Conservation (phyloP, 2,888 invertebrate species). For the Pristionchus maxplancki region DNA sequence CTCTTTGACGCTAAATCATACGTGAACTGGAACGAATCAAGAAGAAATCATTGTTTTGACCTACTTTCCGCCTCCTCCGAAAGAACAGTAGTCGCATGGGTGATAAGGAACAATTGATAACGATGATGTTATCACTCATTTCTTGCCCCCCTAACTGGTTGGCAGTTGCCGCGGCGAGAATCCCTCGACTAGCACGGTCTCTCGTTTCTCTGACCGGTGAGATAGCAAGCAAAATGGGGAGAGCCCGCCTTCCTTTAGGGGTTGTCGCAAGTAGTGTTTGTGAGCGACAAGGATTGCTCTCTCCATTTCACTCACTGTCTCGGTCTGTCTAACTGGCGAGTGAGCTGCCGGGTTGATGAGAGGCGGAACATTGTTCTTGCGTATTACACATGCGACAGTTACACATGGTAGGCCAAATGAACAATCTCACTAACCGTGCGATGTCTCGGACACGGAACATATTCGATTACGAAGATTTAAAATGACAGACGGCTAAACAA, state of each 20-base stretch:
- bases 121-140: conserved; percentile 6
- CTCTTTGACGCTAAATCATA: too few relatives aligned
- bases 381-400: neutral
- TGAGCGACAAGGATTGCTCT: neutral
- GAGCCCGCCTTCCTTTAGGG: neutral
- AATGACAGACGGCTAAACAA: too few relatives aligned
- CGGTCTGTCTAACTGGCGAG: neutral
- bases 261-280: neutral
- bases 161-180: too few relatives aligned
- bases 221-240: too few relatives aligned
- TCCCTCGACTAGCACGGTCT: too few relatives aligned
- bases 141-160: conserved; percentile 6
- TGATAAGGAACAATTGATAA: neutral
- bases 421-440: too few relatives aligned
- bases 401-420: neutral
- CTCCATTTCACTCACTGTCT: neutral
- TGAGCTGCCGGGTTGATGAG: neutral
- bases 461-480: neutral
- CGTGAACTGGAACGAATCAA: neutral
- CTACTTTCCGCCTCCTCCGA: conserved; percentile 3
- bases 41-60: neutral
- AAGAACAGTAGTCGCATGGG: conserved; percentile 1
- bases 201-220: too few relatives aligned
- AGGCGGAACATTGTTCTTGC: neutral
- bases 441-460: neutral